Percentiles rank a stretch among this genome's conserved stretches.
Evolutionary conservation across 2,888 invertebrate genomes (phyloP).

Genomic region (Cepaea hortensis): DNA sequence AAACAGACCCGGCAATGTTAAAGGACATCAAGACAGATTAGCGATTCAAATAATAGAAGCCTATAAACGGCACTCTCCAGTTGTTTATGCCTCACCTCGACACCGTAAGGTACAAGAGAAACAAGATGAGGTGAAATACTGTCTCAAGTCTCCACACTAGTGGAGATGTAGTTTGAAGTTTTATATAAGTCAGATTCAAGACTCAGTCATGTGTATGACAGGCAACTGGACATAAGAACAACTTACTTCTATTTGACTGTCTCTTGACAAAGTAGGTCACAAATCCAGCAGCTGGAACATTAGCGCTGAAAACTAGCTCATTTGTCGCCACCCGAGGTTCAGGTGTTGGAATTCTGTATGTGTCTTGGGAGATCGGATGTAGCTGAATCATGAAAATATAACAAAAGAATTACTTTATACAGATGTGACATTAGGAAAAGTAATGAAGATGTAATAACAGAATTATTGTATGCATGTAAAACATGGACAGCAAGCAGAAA

Average conservation of each 20-base stretch:
- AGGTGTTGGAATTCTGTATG: conserved; percentile 64
- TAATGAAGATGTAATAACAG: neutral
- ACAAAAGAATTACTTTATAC: neutral
- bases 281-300: conserved; percentile 71
- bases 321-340: conserved; percentile 59
- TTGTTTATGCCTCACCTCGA: too few species aligned
- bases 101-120: too few species aligned
- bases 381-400: conserved; percentile 54
- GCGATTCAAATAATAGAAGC: too few species aligned
- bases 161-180: too few species aligned
- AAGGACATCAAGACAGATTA: too few species aligned
- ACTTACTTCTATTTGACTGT: neutral
- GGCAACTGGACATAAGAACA: neutral
- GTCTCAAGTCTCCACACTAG: too few species aligned
- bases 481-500: too few species aligned
- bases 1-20: too few species aligned
- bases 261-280: conserved; percentile 69
- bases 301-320: conserved; percentile 66
- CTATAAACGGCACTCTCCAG: too few species aligned
- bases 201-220: neutral
- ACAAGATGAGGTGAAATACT: too few species aligned
- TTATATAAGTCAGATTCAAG: neutral
- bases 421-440: neutral
- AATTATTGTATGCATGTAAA: too few species aligned
- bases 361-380: conserved; percentile 58